A percentile compares a stretch with the other conserved stretches of the same genome.
These are phyloP conservation scores for Heliconius himera DNA, from an alignment of 1,140 invertebrate genomes.

Conservation along the genomic window DNA sequence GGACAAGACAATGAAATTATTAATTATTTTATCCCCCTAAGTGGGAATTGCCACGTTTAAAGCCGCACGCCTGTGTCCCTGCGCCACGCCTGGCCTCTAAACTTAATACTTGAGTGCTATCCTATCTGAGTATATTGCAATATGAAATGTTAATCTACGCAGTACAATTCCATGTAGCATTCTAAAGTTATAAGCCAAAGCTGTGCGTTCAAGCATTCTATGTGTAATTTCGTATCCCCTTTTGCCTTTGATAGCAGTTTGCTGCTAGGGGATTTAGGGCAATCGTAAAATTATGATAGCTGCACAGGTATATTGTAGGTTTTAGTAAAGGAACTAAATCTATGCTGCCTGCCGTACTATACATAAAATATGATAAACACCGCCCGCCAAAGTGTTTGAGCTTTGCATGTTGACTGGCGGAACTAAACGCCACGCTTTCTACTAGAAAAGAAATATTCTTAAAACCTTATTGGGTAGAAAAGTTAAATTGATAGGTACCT, in stretches of 20 bases:
- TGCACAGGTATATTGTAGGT: not conserved
- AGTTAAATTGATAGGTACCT: no score
- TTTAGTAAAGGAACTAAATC: not conserved
- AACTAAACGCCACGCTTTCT: no score
- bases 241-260: conserved; percentile 1
- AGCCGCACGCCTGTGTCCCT: no score
- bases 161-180: not conserved
- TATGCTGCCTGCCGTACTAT: not conserved
- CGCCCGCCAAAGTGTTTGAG: no score
- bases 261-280: not conserved
- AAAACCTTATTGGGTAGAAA: no score
- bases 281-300: conserved; percentile 9
- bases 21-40: no score
- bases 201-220: not conserved
- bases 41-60: no score
- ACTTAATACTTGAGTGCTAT: not conserved
- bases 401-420: no score
- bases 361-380: no score
- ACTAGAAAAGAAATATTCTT: no score
- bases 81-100: no score
- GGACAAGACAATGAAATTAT: no score
- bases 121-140: not conserved
- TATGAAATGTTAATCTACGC: not conserved
- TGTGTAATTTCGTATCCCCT: not conserved
- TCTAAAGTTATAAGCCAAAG: not conserved